A percentile compares a stretch with the other conserved stretches of the same genome.
Evolutionary conservation across 2,888 invertebrate species (phyloP).

Genomic region (Scaptomyza tumidula): DNA sequence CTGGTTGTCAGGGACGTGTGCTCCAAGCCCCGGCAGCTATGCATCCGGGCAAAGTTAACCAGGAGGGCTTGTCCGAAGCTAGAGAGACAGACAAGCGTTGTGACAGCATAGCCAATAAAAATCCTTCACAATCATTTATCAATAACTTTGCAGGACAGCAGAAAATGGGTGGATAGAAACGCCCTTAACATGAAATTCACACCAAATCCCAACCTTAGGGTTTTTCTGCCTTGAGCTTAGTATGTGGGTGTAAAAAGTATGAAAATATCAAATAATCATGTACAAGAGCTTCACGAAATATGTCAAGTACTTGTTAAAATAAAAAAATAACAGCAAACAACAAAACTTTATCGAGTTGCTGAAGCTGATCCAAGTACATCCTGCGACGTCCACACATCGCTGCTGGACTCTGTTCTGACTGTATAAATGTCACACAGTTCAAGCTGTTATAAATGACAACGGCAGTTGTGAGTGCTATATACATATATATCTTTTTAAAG

Average conservation of each 20-base stretch:
- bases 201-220: not conserved
- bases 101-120: slow-evolving; percentile 70
- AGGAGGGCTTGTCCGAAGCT: slow-evolving; percentile 27
- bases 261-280: slow-evolving; percentile 66
- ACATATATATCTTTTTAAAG: slow-evolving; percentile 21
- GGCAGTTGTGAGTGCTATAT: slow-evolving; percentile 47
- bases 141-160: slow-evolving; percentile 55
- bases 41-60: slow-evolving; percentile 27
- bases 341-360: slow-evolving; percentile 28
- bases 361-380: slow-evolving; percentile 22
- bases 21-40: slow-evolving; percentile 26
- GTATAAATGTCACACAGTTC: slow-evolving; percentile 78
- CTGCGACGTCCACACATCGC: slow-evolving; percentile 18
- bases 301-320: slow-evolving; percentile 45
- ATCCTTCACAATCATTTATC: slow-evolving; percentile 79
- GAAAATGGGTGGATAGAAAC: slow-evolving; percentile 10
- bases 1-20: slow-evolving; percentile 42
- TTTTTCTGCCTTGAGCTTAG: slow-evolving; percentile 2
- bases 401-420: slow-evolving; percentile 48
- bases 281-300: slow-evolving; percentile 47
- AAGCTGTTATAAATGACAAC: slow-evolving; percentile 77
- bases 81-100: slow-evolving; percentile 54
- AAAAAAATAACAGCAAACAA: not conserved
- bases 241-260: slow-evolving; percentile 35
- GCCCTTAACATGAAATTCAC: not conserved